Evolutionary conservation across 2,888 invertebrate genomes (phyloP).

Genomic region (Hemaris fuciformis): DNA sequence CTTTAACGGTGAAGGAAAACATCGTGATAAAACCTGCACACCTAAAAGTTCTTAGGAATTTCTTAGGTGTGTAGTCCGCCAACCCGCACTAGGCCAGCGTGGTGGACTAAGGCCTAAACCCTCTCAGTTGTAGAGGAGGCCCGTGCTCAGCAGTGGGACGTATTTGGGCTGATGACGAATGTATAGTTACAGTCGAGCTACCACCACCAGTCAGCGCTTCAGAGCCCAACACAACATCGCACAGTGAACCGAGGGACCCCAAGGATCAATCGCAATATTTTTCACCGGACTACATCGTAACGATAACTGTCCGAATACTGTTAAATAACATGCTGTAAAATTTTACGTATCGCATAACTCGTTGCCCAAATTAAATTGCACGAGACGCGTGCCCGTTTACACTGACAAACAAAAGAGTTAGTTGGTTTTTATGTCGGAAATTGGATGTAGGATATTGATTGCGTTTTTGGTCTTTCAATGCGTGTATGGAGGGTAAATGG

Average conservation of each 20-base stretch:
- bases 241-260: not conserved
- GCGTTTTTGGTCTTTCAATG: not conserved
- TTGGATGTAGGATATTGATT: not conserved
- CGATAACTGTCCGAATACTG: constrained; percentile 11
- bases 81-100: no score
- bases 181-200: no score
- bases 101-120: no score
- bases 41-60: no score
- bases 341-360: constrained; percentile 22
- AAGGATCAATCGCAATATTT: not conserved
- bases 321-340: constrained; percentile 23
- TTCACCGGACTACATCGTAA: not conserved
- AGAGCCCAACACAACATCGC: not conserved
- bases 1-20: no score
- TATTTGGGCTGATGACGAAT: no score
- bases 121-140: no score
- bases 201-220: not conserved
- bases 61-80: no score
- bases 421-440: not conserved
- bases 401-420: not conserved
- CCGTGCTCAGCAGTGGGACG: no score
- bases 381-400: not conserved
- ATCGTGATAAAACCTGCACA: no score
- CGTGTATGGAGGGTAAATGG: no score
- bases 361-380: constrained; percentile 19